Percentiles rank a stretch among this genome's conserved stretches.
Evolutionary conservation across 2,113 vertebrate genomes (phyloP).

Genomic region (Dissostichus mawsoni): DNA sequence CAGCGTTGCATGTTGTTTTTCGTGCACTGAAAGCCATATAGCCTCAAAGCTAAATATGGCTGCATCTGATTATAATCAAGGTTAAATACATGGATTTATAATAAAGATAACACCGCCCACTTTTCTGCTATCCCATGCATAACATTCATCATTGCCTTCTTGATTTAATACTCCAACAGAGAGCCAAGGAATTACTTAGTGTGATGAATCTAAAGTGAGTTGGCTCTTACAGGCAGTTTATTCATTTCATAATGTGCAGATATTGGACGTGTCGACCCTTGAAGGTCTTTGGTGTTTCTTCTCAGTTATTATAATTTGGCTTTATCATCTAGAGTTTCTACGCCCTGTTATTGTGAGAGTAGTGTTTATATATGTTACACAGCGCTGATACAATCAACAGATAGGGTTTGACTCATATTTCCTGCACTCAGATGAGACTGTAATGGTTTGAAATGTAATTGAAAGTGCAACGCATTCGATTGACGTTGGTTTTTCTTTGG

Average conservation of each 20-base stretch:
- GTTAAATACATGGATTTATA: neutral
- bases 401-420: neutral
- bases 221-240: neutral
- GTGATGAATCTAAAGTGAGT: constrained; percentile 3
- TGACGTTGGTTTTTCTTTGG: constrained; percentile 22
- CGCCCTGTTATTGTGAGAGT: too few species aligned
- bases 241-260: constrained; percentile 18
- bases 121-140: neutral
- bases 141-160: neutral
- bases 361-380: neutral
- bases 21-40: neutral
- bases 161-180: constrained; percentile 7
- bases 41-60: neutral
- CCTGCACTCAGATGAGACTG: neutral
- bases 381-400: neutral
- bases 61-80: neutral
- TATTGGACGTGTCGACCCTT: neutral
- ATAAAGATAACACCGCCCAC: neutral
- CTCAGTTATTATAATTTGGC: neutral
- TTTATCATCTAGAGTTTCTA: neutral
- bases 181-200: constrained; percentile 33
- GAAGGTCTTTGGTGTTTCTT: constrained; percentile 2
- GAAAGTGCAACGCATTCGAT: constrained; percentile 20
- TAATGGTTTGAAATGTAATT: constrained; percentile 7
- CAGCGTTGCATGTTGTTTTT: neutral